Evolutionary conservation across 35 echinoderm and acorn worm genomes (phyloP), one percentile per base, ranked within the genome.

Genomic region (Patiria miniata): DNA sequence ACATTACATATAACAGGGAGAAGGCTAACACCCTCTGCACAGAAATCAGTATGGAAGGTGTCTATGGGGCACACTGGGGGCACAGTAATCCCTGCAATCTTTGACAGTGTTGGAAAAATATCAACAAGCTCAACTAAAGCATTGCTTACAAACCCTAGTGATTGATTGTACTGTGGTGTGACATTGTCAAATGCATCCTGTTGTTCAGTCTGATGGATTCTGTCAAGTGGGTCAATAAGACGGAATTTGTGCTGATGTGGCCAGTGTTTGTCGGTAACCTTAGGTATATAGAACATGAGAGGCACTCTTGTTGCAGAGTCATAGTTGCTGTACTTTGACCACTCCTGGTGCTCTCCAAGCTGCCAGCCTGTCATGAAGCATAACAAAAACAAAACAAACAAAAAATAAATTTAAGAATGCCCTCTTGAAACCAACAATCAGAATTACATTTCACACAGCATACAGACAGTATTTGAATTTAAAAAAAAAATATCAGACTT

Each of bases 341-440:
- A 97, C 37, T 94, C 91, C n/a, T 89, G 80, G 77, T 97, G 95
- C 33, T 97, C 95, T 39, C 95, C 95, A 26, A 97, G 89, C 55
- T 93, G 88, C 95, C 95, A 97, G 59, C 95, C 95, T 97, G 77
- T n/a, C n/a, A n/a, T n/a, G n/a, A n/a, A n/a, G n/a, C n/a, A n/a
- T n/a, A n/a, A n/a, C n/a, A n/a, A n/a, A n/a, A n/a, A n/a, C n/a
- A n/a, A n/a, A n/a, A n/a, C n/a, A n/a, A n/a, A n/a, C n/a, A n/a
- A n/a, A n/a, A n/a, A n/a, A n/a, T n/a, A n/a, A n/a, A n/a, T n/a
- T n/a, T n/a, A n/a, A n/a, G n/a, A n/a, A n/a, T n/a, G n/a, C n/a
- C n/a, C n/a, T n/a, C n/a, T n/a, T n/a, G n/a, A n/a, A n/a, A n/a
- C n/a, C n/a, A n/a, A n/a, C n/a, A n/a, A n/a, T n/a, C n/a, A n/a